Base-by-base conservation (phyloP, 2,888 invertebrate genomes). In the Euzophera pinguis region DNA sequence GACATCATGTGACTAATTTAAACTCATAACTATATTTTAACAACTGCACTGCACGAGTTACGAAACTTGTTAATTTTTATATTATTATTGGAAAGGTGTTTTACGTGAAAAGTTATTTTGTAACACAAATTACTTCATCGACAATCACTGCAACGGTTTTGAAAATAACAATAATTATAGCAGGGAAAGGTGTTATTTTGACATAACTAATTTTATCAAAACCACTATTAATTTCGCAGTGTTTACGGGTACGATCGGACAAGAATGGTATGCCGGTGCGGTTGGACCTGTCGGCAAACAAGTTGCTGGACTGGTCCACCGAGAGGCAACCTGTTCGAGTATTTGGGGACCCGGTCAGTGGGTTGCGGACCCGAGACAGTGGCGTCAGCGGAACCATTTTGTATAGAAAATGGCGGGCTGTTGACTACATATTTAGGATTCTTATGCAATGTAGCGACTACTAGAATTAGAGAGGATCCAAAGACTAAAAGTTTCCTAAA, bases 301-400 rank as follows among this genome's bases (percentile, higher is more conserved):
- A 39, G 49, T 49, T 61, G 47, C 59, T 32, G 34, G 45, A 45
- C 45, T 32, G 34, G 45, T 45, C 32, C 13, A 9, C 14, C 13
- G 14, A 47, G 47, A 52, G 55, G 52, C 60, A 65, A 72, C 73
- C 73, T 71, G 73, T 71, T 62, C 63, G 54, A 57, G 53, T 68
- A 68, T 79, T 77, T 76, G 73, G 74, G 67, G 68, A 75, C 69
- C 64, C 69, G 76, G 77, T 73, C 72, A 78, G 63, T 71, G 67
- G 71, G 71, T 62, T 64, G 64, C 56, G 54, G 56, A 12, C 16
- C 32, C 32, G 12, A 45, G 29, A 45, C 45, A 45, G 43, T 53
- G 54, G 61, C 60, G 57, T 37, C 29, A 47, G 37, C 41, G 47
- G 29, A 34, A 27, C 35, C 14, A n/a, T 53, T 43, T 17, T 4